phyloP scores from a whole-genome alignment of 2,797 vertebrate species.

The Chaunax sp. region DNA sequence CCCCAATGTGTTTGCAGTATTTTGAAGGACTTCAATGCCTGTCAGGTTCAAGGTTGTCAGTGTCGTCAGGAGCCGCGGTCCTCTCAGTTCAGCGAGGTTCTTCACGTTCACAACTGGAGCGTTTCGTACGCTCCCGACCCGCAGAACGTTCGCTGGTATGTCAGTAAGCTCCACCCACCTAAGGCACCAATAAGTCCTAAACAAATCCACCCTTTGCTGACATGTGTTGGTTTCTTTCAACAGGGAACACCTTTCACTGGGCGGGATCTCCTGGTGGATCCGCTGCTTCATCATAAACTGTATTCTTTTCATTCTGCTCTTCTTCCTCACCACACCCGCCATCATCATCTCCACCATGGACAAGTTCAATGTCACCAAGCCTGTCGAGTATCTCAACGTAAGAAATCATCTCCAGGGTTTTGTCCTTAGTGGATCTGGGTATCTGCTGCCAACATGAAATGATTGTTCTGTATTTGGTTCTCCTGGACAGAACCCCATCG shows the following conservation, averaged over 20 bases:
- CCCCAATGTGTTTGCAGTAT: slow-evolving; percentile 79
- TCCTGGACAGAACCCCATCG: slow-evolving; percentile 90
- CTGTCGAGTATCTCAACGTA: slow-evolving; percentile 96
- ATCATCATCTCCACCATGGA: slow-evolving; percentile 99
- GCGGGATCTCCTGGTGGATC: slow-evolving; percentile 96
- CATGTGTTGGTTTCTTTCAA: not conserved
- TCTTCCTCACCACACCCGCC: slow-evolving; percentile 98
- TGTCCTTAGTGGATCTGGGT: fast-evolving
- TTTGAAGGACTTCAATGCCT: slow-evolving; percentile 96
- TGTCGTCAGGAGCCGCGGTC: slow-evolving; percentile 89
- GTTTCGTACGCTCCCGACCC: slow-evolving; percentile 95
- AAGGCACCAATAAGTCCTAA: fast-evolving
- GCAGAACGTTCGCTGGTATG: slow-evolving; percentile 96
- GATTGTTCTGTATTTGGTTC: not conserved
- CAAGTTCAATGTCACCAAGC: slow-evolving; percentile 99
- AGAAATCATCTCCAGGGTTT: slow-evolving; percentile 67
- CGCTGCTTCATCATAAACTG: slow-evolving; percentile 96
- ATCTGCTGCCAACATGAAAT: not conserved
- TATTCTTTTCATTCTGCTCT: slow-evolving; percentile 95
- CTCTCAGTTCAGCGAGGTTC: slow-evolving; percentile 92
- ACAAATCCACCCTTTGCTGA: not conserved
- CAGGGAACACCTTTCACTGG: slow-evolving; percentile 95
- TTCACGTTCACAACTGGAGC: slow-evolving; percentile 92
- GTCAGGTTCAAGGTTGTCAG: slow-evolving; percentile 93
- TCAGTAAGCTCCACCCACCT: not conserved